Conservation (phyloP, 2,797 vertebrate genomes). For the Clarias pachynema region DNA sequence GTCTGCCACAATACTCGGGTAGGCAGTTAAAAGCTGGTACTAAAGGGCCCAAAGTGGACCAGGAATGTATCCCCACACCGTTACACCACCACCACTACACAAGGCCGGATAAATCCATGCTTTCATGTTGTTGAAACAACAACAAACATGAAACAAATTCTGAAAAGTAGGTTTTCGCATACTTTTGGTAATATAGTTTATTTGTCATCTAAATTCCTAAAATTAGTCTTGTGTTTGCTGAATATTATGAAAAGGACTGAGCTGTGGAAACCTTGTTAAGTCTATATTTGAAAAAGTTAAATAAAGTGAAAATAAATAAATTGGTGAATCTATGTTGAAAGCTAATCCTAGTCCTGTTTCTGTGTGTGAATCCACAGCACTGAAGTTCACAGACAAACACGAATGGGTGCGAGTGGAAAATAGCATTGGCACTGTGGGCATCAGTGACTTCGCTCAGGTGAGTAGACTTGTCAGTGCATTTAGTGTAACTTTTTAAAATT, state of each 20-base stretch:
- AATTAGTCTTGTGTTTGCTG: background rate
- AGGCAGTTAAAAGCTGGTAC: no score
- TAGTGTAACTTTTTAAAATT: background rate
- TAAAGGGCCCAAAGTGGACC: no score
- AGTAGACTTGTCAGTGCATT: conserved; percentile 1
- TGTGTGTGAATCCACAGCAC: conserved; percentile 73
- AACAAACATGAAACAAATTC: no score
- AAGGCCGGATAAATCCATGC: no score
- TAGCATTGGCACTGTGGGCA: conserved; percentile 90
- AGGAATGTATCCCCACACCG: no score
- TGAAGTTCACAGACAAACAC: conserved; percentile 96
- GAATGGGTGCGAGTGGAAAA: conserved; percentile 90
- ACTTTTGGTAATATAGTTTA: background rate
- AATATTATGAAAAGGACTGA: background rate
- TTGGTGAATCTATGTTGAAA: background rate
- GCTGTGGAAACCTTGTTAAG: background rate
- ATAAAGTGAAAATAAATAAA: background rate
- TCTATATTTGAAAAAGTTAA: background rate
- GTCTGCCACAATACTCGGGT: no score
- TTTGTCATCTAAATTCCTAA: background rate
- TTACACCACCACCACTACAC: no score
- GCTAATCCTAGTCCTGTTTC: background rate
- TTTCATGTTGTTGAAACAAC: no score
- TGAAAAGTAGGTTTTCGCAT: background rate
- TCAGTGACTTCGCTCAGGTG: conserved; percentile 97